Evolutionary conservation across 2,113 vertebrate genomes (phyloP).

Genomic region (Heteronetta atricapilla): DNA sequence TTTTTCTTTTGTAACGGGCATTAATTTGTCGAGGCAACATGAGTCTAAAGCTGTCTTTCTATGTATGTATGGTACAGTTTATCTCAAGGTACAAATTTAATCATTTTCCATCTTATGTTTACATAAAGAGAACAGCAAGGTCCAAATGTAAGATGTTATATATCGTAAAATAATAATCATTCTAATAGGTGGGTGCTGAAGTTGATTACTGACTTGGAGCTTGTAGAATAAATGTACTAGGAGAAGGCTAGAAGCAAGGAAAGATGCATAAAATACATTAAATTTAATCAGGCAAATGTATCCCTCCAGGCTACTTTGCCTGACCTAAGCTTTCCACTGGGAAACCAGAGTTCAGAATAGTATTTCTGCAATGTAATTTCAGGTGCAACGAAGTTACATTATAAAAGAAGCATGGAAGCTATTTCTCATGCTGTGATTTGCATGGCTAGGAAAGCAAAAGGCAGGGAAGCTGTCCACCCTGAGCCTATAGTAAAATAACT

Average conservation of each 20-base stretch:
- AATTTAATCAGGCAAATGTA: slow-evolving; percentile 61
- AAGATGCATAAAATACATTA: slow-evolving; percentile 51
- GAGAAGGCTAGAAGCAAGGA: slow-evolving; percentile 14
- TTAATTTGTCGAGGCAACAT: slow-evolving; percentile 40
- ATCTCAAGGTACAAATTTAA: slow-evolving; percentile 12
- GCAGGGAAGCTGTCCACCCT: neutral
- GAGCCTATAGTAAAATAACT: neutral
- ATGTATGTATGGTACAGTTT: neutral
- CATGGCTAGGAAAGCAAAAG: slow-evolving; percentile 4
- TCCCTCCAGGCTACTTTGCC: slow-evolving; percentile 46
- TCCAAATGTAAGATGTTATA: neutral
- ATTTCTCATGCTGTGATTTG: slow-evolving; percentile 19
- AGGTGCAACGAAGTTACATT: slow-evolving; percentile 44
- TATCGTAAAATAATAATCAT: slow-evolving; percentile 66
- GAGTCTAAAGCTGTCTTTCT: slow-evolving; percentile 36
- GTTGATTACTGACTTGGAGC: slow-evolving; percentile 47
- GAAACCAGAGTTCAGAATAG: slow-evolving; percentile 24
- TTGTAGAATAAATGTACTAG: slow-evolving; percentile 35
- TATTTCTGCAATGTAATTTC: slow-evolving; percentile 55
- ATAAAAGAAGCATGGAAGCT: slow-evolving; percentile 22
- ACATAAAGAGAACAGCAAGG: slow-evolving; percentile 23
- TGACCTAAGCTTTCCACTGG: slow-evolving; percentile 43
- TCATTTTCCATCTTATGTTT: slow-evolving; percentile 37
- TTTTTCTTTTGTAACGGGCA: slow-evolving; percentile 32
- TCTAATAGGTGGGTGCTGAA: slow-evolving; percentile 53